Percentiles rank a stretch among this genome's conserved stretches.
Evolutionary conservation across 2,888 invertebrate species (phyloP).

Genomic region (Alsophila aescularia): DNA sequence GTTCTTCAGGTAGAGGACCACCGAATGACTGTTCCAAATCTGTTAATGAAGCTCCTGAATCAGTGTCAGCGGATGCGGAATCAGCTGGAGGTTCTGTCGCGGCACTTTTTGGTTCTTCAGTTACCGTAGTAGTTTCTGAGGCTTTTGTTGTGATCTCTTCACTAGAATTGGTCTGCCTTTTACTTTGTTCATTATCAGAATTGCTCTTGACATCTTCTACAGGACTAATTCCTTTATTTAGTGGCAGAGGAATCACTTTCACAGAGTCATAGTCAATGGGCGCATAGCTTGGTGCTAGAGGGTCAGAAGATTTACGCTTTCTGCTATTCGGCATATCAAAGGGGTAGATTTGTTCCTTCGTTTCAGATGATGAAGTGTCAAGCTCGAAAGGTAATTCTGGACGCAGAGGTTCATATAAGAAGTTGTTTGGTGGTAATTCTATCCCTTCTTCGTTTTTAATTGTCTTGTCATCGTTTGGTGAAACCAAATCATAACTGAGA

Average conservation of each 20-base stretch:
- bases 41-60: conserved; percentile 81
- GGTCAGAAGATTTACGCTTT: conserved; percentile 56
- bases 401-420: conserved; percentile 68
- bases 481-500: conserved; percentile 70
- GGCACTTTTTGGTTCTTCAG: conserved; percentile 51
- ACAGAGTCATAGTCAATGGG: conserved; percentile 74
- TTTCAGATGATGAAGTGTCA: conserved; percentile 72
- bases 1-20: conserved; percentile 83
- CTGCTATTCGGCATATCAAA: conserved; percentile 66
- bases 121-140: conserved; percentile 42
- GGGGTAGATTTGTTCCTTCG: conserved; percentile 61
- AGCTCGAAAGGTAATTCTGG: conserved; percentile 71
- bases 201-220: conserved; percentile 54
- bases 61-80: conserved; percentile 78
- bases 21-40: conserved; percentile 92
- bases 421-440: conserved; percentile 56
- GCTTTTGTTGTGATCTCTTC: conserved; percentile 41
- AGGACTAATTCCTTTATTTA: conserved; percentile 68
- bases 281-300: conserved; percentile 55
- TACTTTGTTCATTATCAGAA: conserved; percentile 60
- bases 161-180: conserved; percentile 62
- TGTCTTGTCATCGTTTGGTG: conserved; percentile 55
- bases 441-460: conserved; percentile 38
- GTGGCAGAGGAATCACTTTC: conserved; percentile 75
- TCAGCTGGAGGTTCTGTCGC: conserved; percentile 46